These are phyloP conservation scores for cattle (Bos taurus) DNA, from an alignment of 2,113 vertebrate species.

Conservation along the genomic window ARS-UCD2.0 NC_037343.1:64268001-64268500, in stretches of 20 bases:
- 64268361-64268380: not conserved
- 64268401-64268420: constrained; percentile 88
- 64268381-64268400: constrained; percentile 90
- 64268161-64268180: not conserved
- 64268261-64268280: not conserved
- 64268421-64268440: constrained; percentile 76
- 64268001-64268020: not conserved
- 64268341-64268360: not conserved
- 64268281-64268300: not conserved
- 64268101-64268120: not conserved
- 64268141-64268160: not conserved
- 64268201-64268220: too few relatives aligned
- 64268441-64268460: constrained; percentile 88
- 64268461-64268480: constrained; percentile 84
- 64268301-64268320: not conserved
- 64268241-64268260: not conserved
- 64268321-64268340: not conserved
- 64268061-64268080: not conserved
- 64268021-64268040: not conserved
- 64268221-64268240: not conserved
- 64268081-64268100: not conserved
- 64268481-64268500: constrained; percentile 88
- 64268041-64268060: not conserved
- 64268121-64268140: not conserved
- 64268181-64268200: not conserved